Evolutionary conservation across 2,888 invertebrate genomes (phyloP).

Genomic region (Campaea margaritaria): DNA sequence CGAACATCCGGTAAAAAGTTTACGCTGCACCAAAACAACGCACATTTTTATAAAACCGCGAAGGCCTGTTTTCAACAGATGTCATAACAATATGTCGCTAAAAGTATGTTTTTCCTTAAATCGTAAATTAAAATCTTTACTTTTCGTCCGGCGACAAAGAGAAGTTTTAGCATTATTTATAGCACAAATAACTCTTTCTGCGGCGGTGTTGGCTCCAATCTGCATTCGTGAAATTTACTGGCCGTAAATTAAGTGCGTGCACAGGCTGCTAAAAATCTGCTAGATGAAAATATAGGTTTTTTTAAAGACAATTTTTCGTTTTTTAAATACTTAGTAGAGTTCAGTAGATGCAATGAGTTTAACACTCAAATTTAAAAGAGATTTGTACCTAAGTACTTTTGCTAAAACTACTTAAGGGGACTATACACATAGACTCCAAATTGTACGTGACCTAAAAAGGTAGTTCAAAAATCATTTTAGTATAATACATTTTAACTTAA

Average conservation of each 20-base stretch:
- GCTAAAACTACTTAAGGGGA: too few species aligned
- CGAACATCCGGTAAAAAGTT: constrained; percentile 9
- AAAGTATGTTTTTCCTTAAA: constrained; percentile 35
- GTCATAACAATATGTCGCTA: constrained; percentile 32
- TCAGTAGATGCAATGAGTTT: too few species aligned
- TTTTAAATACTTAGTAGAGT: too few species aligned
- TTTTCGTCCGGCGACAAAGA: constrained; percentile 40
- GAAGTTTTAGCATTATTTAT: constrained; percentile 61
- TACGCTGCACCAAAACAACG: constrained; percentile 9
- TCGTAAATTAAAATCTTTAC: constrained; percentile 35
- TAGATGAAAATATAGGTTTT: too few species aligned
- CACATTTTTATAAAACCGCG: constrained; percentile 26
- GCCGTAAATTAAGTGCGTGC: constrained; percentile 62
- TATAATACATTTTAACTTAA: too few species aligned
- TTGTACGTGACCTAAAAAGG: too few species aligned
- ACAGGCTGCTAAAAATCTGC: constrained; percentile 42
- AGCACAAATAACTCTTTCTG: constrained; percentile 62
- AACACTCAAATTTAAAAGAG: too few species aligned
- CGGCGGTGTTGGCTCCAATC: constrained; percentile 58
- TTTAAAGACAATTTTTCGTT: too few species aligned
- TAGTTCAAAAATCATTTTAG: too few species aligned
- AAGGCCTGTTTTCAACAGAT: constrained; percentile 29
- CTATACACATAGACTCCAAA: too few species aligned
- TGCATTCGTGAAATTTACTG: constrained; percentile 63
- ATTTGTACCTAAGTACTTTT: too few species aligned